Evolutionary conservation across 2,113 vertebrate species (phyloP), one percentile per base, ranked within the genome.

Genomic region (Phycodurus eques): DNA sequence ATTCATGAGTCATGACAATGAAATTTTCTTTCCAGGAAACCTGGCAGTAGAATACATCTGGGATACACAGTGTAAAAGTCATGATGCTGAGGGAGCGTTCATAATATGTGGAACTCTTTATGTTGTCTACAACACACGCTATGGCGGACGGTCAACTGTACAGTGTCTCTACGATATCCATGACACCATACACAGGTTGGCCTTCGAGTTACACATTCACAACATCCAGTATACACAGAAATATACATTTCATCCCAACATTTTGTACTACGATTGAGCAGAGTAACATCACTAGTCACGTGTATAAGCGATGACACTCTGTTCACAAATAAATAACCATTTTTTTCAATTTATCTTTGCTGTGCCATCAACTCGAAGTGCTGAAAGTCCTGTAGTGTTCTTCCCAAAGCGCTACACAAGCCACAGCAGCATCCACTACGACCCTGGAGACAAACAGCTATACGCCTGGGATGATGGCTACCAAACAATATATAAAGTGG

Each of bases 381-480:
- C 86, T 0, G 89, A 90, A 67, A 90, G 88, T 46, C 92, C 93
- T 0, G 83, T 82, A 2, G 17, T 98, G 72, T 95, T 92, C 71
- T 97, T 99, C 74, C 96, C 95, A 0, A 96, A 92, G 68, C 92
- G 91, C 33, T 94, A 95, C 51, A 93, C 93, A 42, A 93, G 94
- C 80, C 97, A 98, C 72, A 94, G 94, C 70, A 88, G 92, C 80
- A 82, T 99, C 69, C 93, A 95, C 62, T 99, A 99, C 88, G 94
- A 96, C 60, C 94, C 94, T 0, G 93, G 91, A 81, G 96, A 98
- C 63, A 94, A 93, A 68, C 93, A 95, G 54, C 93, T 99, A 44
- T 97, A 96, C 7, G 94, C 95, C 53, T 99, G 97, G 97, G 95
- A 96, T 51, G 95, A 98, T 53, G 96, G 96, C 33, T 96, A 93